Base-by-base conservation (phyloP, 1,140 invertebrate genomes). In the Brachystomella parvula region DNA sequence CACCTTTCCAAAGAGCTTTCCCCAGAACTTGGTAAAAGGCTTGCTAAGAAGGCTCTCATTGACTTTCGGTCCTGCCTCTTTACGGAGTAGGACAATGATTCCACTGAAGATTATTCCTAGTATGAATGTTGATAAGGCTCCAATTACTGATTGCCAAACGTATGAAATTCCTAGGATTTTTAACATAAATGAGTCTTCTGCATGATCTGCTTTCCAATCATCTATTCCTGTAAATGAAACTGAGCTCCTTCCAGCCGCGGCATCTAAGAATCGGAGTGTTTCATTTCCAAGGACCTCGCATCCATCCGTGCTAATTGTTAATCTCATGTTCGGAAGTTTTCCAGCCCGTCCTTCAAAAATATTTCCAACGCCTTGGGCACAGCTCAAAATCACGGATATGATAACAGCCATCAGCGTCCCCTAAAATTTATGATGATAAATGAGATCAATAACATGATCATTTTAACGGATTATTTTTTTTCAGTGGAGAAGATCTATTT, bases 321-420 rank as follows among this genome's bases (percentile, higher is more conserved):
- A 30, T 59, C 63, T 67, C 31, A 67, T 65, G 47, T 67, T 44
- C 1, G 69, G 66, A 19, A 71, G 53, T 1, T 63, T 30, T n/a
- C 57, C 57, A 33, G 35, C 62, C 33, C 64, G 61, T 33, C 65
- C 65, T 17, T 62, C 31, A 12, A 71, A 26, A 17, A 71, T 67
- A 30, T 62, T 64, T 12, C 69, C 69, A 44, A 71, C 33, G n/a
- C 69, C 69, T n/a, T n/a, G n/a, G n/a, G n/a, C n/a, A n/a, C n/a
- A n/a, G n/a, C n/a, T n/a, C 24, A 53, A 39, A 17, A 28, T 30
- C 21, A 61, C 21, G 17, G 30, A 24, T 31, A 66, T 26, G 3
- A 44, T 1, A 21, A 29, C 12, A 31, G 31, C 56, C 28, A 31
- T 31, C 12, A 60, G 28, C 9, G 35, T 39, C 39, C 49, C 32